Percentiles rank a stretch among this genome's conserved stretches.
Evolutionary conservation across 2,888 invertebrate genomes (phyloP).

Genomic region (Bursaphelenchus okinawaensis): DNA sequence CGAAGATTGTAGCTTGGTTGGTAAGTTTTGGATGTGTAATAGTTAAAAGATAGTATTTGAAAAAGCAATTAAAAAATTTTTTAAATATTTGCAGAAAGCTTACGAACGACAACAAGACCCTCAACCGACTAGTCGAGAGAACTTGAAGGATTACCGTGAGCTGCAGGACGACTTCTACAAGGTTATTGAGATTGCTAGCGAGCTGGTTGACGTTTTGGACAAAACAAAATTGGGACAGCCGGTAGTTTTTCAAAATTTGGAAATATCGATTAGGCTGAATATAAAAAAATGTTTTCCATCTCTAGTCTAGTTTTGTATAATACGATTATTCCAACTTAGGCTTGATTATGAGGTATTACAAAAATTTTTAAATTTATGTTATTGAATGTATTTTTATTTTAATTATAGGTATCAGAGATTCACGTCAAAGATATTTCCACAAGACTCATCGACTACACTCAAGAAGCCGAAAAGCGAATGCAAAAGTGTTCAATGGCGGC

Average conservation of each 20-base stretch:
- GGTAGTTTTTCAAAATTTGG: slow-evolving; percentile 18
- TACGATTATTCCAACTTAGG: too few species aligned
- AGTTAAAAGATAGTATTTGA: not conserved
- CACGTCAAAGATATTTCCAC: slow-evolving; percentile 24
- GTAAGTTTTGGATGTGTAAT: slow-evolving; percentile 19
- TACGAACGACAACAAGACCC: slow-evolving; percentile 20
- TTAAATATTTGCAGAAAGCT: slow-evolving; percentile 22
- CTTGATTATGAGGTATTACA: not conserved
- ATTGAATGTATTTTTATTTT: not conserved
- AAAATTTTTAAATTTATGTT: not conserved
- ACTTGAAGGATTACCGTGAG: slow-evolving; percentile 24
- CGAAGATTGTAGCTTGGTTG: slow-evolving; percentile 22
- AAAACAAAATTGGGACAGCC: slow-evolving; percentile 18
- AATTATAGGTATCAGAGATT: slow-evolving; percentile 22
- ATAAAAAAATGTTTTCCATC: not conserved
- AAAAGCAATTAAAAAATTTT: too few species aligned
- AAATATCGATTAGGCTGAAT: not conserved
- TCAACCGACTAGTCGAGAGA: slow-evolving; percentile 16
- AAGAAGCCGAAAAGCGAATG: slow-evolving; percentile 24
- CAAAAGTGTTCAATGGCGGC: slow-evolving; percentile 24
- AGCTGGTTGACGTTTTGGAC: slow-evolving; percentile 30
- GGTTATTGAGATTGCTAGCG: slow-evolving; percentile 27
- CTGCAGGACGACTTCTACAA: slow-evolving; percentile 33
- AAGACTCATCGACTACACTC: slow-evolving; percentile 21
- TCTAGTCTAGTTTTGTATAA: too few species aligned